These are phyloP conservation scores for Hipposideros larvatus DNA, from an alignment of 2,797 vertebrate genomes.

Conservation along the genomic window DNA sequence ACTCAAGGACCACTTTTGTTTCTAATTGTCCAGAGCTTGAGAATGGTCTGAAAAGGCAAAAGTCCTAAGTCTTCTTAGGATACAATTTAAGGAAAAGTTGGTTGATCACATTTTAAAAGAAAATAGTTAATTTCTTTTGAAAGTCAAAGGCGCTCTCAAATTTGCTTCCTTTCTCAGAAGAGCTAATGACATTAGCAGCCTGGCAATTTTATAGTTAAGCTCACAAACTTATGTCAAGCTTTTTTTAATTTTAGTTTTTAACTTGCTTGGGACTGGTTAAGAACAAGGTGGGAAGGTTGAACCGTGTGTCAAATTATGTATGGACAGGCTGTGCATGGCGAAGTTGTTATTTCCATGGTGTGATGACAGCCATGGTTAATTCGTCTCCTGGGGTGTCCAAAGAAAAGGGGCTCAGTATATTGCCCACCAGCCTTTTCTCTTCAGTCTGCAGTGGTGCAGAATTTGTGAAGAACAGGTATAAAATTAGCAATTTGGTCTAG, in stretches of 20 bases:
- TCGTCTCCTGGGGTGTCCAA: background rate
- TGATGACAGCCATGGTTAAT: background rate
- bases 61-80: background rate
- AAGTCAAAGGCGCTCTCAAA: constrained; percentile 21
- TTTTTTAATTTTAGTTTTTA: background rate
- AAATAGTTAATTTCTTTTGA: constrained; percentile 41
- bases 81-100: constrained; percentile 17
- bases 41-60: background rate
- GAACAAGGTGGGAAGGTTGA: background rate
- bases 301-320: background rate
- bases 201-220: background rate
- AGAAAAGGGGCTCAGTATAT: background rate
- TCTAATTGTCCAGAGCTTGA: background rate
- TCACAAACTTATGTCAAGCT: background rate
- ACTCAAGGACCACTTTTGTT: background rate
- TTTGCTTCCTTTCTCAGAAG: constrained; percentile 41
- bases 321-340: background rate
- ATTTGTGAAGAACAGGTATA: background rate
- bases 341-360: background rate
- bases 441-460: background rate
- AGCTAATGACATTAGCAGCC: background rate
- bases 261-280: background rate
- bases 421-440: background rate
- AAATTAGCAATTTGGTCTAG: background rate
- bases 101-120: background rate